Evolutionary conservation across 92 coral and sea anemone species (phyloP), one percentile per base, ranked within the genome.

Genomic region (Virgularia gustaviana): DNA sequence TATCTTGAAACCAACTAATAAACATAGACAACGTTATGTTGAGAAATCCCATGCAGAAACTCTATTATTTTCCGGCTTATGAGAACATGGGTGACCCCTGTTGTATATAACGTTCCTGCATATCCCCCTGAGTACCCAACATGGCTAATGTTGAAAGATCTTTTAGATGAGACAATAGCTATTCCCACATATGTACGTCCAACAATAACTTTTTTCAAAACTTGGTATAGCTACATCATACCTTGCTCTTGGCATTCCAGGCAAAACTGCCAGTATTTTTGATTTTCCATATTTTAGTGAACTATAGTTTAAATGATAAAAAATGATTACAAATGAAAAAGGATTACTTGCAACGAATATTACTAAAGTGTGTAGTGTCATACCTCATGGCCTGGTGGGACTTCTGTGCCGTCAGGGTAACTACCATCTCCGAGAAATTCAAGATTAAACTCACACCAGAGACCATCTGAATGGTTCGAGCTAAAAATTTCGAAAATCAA

Each of bases 361-460:
- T 16, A 15, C 9, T 41, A n/a, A 9, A 44, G 35, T 1, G 31
- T 2, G 62, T 54, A 1, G 70, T 64, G 45, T 4, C 3, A 11
- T 54, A 92, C 99, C 86, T 79, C 79, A 55, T 83, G 75, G 33
- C 85, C 88, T 32, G 86, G 94, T 36, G 71, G 63, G 24, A 94
- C 78, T 35, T 57, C 59, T 37, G 84, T 87, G 4, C 96, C 99
- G 78, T 89, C 96, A n/a, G 96, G 99, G 43, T 79, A 82, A 65
- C 89, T 94, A 36, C 83, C 96, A 71, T 94, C 99, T 16, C 81
- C 83, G 43, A 89, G 70, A 56, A 82, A 89, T 60, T 60, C 82
- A 9, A 88, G 85, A 20, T 61, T 76, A 16, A 86, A 85, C 19
- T 75, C 72, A n/a, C 73, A 34, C 23, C 38, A 52, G 57, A 63